Percentiles rank a stretch among this genome's conserved stretches.
These are phyloP conservation scores for Drosophila phalerata DNA, from an alignment of 2,888 invertebrate genomes.

Conservation along the genomic window DNA sequence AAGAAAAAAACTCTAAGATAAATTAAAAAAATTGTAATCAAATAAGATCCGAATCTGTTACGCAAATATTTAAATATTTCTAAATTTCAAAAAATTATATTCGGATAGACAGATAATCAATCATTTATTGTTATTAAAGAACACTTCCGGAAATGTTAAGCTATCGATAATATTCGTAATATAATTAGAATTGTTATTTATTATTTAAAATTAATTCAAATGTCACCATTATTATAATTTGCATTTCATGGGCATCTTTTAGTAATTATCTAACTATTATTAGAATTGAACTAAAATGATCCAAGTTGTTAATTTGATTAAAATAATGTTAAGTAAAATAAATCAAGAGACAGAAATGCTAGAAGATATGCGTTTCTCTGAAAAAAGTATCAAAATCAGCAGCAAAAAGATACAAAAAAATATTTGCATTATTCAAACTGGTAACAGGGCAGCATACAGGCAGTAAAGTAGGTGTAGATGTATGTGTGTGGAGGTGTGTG, in stretches of 20 bases:
- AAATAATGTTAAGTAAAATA: neutral
- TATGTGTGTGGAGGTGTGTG: neutral
- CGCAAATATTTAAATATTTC: neutral
- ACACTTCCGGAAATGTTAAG: neutral
- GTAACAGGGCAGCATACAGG: conserved; percentile 8
- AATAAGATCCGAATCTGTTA: neutral
- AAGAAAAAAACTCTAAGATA: neutral
- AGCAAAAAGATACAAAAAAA: neutral
- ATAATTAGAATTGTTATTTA: neutral
- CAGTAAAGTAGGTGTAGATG: neutral
- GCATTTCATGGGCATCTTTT: neutral
- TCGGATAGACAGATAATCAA: neutral
- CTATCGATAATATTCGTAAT: neutral
- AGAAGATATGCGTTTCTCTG: neutral
- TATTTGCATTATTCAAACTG: conserved; percentile 5
- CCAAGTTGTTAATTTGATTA: neutral
- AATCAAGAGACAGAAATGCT: neutral
- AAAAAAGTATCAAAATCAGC: neutral
- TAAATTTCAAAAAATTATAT: neutral
- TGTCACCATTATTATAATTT: neutral
- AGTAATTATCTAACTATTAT: too few relatives aligned
- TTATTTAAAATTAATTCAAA: neutral
- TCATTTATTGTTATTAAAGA: neutral
- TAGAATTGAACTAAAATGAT: neutral
- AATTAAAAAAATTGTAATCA: neutral